A percentile compares a stretch with the other conserved stretches of the same genome.
phyloP scores from a whole-genome alignment of 2,113 vertebrate genomes.

The Microcebus jonahi region DNA sequence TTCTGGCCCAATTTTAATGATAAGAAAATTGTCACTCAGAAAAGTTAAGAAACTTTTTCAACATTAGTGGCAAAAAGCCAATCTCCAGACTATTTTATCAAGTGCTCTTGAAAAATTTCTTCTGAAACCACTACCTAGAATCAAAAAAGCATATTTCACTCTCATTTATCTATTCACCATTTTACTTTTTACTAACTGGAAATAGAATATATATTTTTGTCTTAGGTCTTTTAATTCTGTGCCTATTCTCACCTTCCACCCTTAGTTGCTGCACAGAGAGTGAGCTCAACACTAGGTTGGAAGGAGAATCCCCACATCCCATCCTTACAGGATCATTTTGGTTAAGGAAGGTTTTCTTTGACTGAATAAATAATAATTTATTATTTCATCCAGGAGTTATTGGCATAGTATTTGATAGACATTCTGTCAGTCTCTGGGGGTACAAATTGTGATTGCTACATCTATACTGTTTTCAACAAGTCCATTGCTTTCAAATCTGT shows the following conservation, averaged over 20 bases:
- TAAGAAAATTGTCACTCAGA: constrained; percentile 52
- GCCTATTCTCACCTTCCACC: background rate
- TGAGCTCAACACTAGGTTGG: background rate
- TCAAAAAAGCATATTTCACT: background rate
- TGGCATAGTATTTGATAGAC: background rate
- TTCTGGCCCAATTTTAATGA: constrained; percentile 53
- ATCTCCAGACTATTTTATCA: constrained; percentile 18
- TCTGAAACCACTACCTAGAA: background rate
- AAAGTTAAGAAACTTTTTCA: constrained; percentile 40
- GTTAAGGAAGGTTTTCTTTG: background rate
- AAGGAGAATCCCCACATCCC: background rate
- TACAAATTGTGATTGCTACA: background rate
- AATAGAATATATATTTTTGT: background rate
- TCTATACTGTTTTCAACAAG: background rate
- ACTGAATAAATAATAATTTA: background rate
- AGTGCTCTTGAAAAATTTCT: background rate
- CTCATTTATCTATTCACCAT: background rate
- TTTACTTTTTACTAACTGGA: background rate
- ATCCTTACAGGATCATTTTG: background rate
- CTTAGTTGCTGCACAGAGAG: background rate
- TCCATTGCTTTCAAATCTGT: background rate
- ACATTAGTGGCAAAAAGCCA: constrained; percentile 10
- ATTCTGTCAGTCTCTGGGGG: background rate
- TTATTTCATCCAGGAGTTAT: constrained; percentile 12
- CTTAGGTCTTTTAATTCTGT: background rate